Base-by-base conservation (phyloP, 2,797 vertebrate genomes). In the Triplophysa bombifrons region DNA sequence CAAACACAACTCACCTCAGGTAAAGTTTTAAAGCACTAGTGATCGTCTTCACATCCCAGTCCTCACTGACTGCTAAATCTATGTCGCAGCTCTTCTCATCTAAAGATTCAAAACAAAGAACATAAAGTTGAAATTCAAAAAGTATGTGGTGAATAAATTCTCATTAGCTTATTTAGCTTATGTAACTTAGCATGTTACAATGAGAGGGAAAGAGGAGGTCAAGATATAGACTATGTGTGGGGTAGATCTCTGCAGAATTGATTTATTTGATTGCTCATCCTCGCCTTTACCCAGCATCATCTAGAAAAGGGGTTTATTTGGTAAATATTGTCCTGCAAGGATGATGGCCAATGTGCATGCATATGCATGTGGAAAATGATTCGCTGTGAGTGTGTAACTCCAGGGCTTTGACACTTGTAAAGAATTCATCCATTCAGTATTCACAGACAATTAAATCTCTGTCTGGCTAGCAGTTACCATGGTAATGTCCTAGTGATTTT, bases 11-110 rank as follows among this genome's bases (percentile, higher is more conserved):
- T 88, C 86, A 98, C 97, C 98, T 95, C 80, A 99, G 88, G 90
- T 96, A 98, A 14, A 96, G 96, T 83, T 99, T 99, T 85, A 99
- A 89, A 82, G 96, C 93, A 85, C 97, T 99, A 1, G 97, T 98
- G 88, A 99, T 95, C 3, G 98, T 99, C 91, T 98, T 99, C 56
- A 98, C 90, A 71, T 99, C 98, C 97, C 97, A 99, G 22, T 99
- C 97, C 8, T 93, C 87, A 3, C 93, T 93, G 72, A 90, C 85
- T 81, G 95, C 93, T 88, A 99, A 88, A 85, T 98, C 96, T 86
- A 97, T 86, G 38, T 98, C 96, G 67, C 86, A 93, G 88, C 90
- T 96, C 91, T 96, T 98, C 85, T 95, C 93, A 91, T 98, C 98
- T 99, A 84, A 60, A 85, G 7, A 58, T 44, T 22, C 12, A 73